Evolutionary conservation across 1,140 invertebrate species (phyloP).

Genomic region (Anastrepha ludens): DNA sequence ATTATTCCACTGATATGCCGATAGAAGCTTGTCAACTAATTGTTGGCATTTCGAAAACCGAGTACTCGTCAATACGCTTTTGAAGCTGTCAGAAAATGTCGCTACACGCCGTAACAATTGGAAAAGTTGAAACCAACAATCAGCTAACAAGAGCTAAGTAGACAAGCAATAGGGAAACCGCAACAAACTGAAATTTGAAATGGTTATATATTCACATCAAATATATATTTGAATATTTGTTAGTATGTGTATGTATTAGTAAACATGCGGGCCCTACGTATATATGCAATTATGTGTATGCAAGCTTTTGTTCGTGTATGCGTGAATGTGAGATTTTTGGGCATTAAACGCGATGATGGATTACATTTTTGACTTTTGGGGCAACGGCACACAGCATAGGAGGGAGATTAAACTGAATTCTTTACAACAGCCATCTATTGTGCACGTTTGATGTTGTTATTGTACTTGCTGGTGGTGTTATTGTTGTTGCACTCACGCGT

Average conservation of each 20-base stretch:
- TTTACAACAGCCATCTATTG: neutral
- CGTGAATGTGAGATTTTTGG: neutral
- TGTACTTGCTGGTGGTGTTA: constrained; percentile 6
- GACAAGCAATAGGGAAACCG: neutral
- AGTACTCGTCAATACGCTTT: neutral
- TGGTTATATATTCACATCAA: neutral
- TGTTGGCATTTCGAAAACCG: constrained; percentile 23
- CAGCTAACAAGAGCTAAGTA: constrained; percentile 3
- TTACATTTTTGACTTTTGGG: constrained; percentile 47
- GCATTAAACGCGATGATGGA: constrained; percentile 33
- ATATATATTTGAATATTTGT: neutral
- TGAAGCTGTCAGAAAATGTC: constrained; percentile 29
- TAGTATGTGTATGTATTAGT: neutral
- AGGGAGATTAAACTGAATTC: neutral
- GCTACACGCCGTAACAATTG: neutral
- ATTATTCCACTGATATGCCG: neutral
- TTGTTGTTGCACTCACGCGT: constrained; percentile 31
- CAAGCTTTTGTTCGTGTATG: neutral
- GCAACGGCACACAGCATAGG: neutral
- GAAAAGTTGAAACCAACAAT: neutral
- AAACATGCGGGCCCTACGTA: too few relatives aligned
- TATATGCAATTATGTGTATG: neutral
- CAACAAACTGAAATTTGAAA: neutral
- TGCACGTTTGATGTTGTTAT: neutral
- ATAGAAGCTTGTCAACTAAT: constrained; percentile 36